Percentiles rank a stretch among this genome's conserved stretches.
These are phyloP conservation scores for Xestobium rufovillosum DNA, from an alignment of 2,888 invertebrate species.

Conservation along the genomic window DNA sequence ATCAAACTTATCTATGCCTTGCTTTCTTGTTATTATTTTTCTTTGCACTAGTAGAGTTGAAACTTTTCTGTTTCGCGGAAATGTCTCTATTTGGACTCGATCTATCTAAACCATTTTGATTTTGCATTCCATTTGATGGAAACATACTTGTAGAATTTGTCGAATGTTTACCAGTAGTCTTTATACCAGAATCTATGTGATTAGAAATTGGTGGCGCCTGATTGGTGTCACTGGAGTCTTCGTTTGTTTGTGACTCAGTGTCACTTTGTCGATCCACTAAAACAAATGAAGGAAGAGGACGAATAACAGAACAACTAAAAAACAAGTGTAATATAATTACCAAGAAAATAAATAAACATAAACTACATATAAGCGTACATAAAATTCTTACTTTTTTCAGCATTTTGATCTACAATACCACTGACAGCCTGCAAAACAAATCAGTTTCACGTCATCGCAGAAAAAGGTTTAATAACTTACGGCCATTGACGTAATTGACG, in stretches of 20 bases:
- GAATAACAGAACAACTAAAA: constrained; percentile 15
- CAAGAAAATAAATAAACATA: constrained; percentile 26
- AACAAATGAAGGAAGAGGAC: constrained; percentile 35
- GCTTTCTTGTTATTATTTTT: constrained; percentile 76
- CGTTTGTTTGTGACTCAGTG: constrained; percentile 77
- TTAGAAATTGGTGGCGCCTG: constrained; percentile 44
- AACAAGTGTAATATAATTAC: constrained; percentile 16
- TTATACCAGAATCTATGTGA: constrained; percentile 37
- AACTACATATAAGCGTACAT: constrained; percentile 9
- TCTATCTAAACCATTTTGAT: constrained; percentile 39
- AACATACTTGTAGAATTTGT: constrained; percentile 32
- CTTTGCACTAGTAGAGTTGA: constrained; percentile 57
- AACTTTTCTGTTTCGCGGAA: constrained; percentile 57
- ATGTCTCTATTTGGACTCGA: constrained; percentile 51
- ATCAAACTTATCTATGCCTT: constrained; percentile 60
- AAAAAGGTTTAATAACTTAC: constrained; percentile 53
- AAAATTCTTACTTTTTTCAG: constrained; percentile 65
- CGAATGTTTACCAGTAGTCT: constrained; percentile 40
- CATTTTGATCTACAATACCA: constrained; percentile 67
- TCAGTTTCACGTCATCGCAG: constrained; percentile 14
- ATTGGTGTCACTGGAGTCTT: constrained; percentile 61
- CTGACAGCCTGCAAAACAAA: constrained; percentile 64
- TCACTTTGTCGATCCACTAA: constrained; percentile 79
- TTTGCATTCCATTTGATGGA: constrained; percentile 34
- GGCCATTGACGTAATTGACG: constrained; percentile 95